Base-by-base conservation (phyloP, 2,113 vertebrate genomes). In the Hyla sarda region DNA sequence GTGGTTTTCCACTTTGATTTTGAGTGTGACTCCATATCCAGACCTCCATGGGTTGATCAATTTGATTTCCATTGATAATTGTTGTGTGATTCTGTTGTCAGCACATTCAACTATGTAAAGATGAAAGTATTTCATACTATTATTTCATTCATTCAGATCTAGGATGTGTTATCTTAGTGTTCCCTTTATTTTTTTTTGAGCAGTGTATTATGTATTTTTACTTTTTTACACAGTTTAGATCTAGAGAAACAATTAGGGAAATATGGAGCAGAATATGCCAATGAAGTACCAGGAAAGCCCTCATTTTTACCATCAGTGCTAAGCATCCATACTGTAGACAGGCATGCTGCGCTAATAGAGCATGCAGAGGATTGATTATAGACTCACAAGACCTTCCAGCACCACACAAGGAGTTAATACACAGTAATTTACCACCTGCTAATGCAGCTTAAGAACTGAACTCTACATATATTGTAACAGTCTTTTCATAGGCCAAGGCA, bases 381-480 rank as follows among this genome's bases (percentile, higher is more conserved):
- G 58, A 37, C 58, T 56, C 52, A 32, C 23, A 8, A 37, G 30
- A 12, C 52, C 65, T 69, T 69, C 65, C 52, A 34, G 78, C 19
- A 45, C n/a, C 54, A 3, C 58, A 58, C 52, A 80, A 80, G 56
- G 34, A 80, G 78, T 80, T 80, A 60, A 80, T 60, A 81, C 52
- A 81, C 56, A 81, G 78, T 81, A 41, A 81, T 81, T 81, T 81
- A 81, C 78, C 78, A 81, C 78, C 78, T 25, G 54, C 54, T n/a
- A 60, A 81, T 25, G 52, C 52, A 14, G 30, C 48, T 34, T 78
- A 32, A 47, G 13, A 79, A 58, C 16, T 45, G 32, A 37, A 62
- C 58, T 80, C 30, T 62, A 41, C 54, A 37, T 32, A 21, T 17
- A 21, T 19, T 69, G 30, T 34, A 37, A 69, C 17, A 34, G 32